Evolutionary conservation across 2,113 vertebrate species (phyloP), one percentile per base, ranked within the genome.

Genomic region (Gasterosteus aculeatus): DNA sequence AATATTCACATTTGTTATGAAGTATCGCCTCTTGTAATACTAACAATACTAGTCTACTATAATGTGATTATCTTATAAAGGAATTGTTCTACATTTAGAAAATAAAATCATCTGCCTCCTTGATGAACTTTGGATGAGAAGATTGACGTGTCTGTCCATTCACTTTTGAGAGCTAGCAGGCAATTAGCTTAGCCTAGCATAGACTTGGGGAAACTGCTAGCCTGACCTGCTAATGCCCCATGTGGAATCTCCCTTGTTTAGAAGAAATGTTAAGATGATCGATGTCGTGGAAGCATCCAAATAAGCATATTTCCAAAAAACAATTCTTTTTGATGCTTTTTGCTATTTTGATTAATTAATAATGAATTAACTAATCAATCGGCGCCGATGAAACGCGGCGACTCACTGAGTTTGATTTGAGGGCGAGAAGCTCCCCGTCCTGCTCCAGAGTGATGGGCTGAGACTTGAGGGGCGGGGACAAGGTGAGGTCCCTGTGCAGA

Each of bases 321-420:
- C 41, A 11, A 42, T 11, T 42, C 1, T 8, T 42, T 42, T 42
- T 42, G 9, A 10, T 42, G 41, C 9, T 42, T 42, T 3, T 42
- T 42, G 10, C 41, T 14, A 42, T 12, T 42, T 42, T 33, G 33
- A 33, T 33, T 33, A 3, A 33, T 38, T 38, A 4, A 38, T 38
- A 38, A 38, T 7, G 5, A 38, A 38, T 38, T 5, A 35, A 35
- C 33, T 5, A 38, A 38, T 38, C 35, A 38, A 38, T 38, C 35
- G 7, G 6, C 41, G 41, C 5, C 5, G 47, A 51, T n/a, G 18
- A 1, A 51, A 51, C 49, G n/a, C 19, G 3, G 9, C 0, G 74
- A 95, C 97, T 98, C 85, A 99, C 97, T 93, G 97, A 95, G 93
- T 95, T 95, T 90, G 97, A 91, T 95, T 98, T 98, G 91, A 95